Evolutionary conservation across 1,140 invertebrate genomes (phyloP), one percentile per base, ranked within the genome.

Genomic region (Dendrolimus punctatus): DNA sequence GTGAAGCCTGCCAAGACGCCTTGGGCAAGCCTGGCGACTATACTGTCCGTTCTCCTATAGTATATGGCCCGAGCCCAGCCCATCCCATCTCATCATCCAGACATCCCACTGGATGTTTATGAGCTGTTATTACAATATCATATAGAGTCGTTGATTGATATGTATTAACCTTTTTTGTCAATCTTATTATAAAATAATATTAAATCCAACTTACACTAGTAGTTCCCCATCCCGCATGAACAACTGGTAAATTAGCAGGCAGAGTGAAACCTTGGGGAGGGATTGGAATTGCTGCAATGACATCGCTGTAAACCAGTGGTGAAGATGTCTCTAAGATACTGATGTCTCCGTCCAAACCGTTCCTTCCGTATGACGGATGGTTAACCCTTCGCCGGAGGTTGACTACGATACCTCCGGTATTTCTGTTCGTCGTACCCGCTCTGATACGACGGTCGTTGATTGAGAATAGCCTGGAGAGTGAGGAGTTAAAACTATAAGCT

Each of bases 161-260:
- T 23, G 23, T 23, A 23, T 23, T 23, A 23, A 23, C 3, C 23
- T 23, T 23, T 23, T 23, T 23, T 4, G 6, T 48, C 9, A 8
- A 7, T 36, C 23, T 47, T 6, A 6, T 5, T 23, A 36, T 8
- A 7, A 37, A 37, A 40, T 4, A 6, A 49, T 6, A 49, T 40
- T 36, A 6, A 47, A 38, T 39, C 9, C 4, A 40, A 51, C 49
- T 52, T 39, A 61, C 59, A 40, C 36, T 6, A 8, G 51, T 56
- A 8, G 37, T 23, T 7, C 62, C 62, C 57, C 73, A 78, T 42
- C 75, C 73, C 57, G 63, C 73, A 9, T 72, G 63, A 0, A 64
- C 57, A 0, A 76, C 73, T 0, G 60, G 51, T 0, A 55, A 48
- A n/a, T 66, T 57, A 39, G 68, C 68, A 6, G 71, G 73, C 0